These are phyloP conservation scores for Cheiracanthium punctorium DNA, from an alignment of 2,888 invertebrate genomes.

Conservation along the genomic window DNA sequence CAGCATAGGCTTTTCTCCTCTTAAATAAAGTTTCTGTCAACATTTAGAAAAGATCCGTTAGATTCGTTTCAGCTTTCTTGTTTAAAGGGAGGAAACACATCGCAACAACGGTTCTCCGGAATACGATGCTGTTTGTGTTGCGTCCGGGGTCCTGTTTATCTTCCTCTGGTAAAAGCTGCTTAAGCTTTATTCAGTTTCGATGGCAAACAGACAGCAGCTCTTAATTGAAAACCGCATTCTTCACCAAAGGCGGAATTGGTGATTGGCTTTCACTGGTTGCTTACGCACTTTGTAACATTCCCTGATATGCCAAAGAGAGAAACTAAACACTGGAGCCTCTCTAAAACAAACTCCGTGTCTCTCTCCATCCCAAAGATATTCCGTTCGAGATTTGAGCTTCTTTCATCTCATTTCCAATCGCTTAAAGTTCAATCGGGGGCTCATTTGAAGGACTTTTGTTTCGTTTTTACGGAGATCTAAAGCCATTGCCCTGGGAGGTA, in stretches of 20 bases:
- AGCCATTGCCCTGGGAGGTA: background rate
- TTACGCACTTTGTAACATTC: slow-evolving; percentile 66
- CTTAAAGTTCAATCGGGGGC: slow-evolving; percentile 59
- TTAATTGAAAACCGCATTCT: slow-evolving; percentile 69
- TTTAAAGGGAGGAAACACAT: slow-evolving; percentile 51
- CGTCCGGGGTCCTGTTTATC: slow-evolving; percentile 59
- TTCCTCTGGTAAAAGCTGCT: slow-evolving; percentile 62
- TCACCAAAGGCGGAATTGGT: slow-evolving; percentile 64
- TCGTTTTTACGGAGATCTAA: slow-evolving; percentile 36
- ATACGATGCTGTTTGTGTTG: slow-evolving; percentile 63
- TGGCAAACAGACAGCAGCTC: slow-evolving; percentile 58
- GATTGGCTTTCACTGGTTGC: slow-evolving; percentile 63
- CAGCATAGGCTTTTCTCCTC: slow-evolving; percentile 55
- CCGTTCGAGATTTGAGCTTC: slow-evolving; percentile 11
- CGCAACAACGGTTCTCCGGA: slow-evolving; percentile 16
- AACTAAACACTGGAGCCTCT: slow-evolving; percentile 54
- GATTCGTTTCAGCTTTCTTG: slow-evolving; percentile 65
- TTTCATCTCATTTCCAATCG: slow-evolving; percentile 64
- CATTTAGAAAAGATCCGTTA: slow-evolving; percentile 64
- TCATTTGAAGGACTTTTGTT: slow-evolving; percentile 26
- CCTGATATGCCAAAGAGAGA: slow-evolving; percentile 56
- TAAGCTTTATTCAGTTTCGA: slow-evolving; percentile 67
- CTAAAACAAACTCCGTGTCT: slow-evolving; percentile 59
- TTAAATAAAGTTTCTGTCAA: slow-evolving; percentile 70
- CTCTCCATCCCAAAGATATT: slow-evolving; percentile 19